Conservation (phyloP, 2,113 vertebrate genomes). For the Coptodon rendalli region DNA sequence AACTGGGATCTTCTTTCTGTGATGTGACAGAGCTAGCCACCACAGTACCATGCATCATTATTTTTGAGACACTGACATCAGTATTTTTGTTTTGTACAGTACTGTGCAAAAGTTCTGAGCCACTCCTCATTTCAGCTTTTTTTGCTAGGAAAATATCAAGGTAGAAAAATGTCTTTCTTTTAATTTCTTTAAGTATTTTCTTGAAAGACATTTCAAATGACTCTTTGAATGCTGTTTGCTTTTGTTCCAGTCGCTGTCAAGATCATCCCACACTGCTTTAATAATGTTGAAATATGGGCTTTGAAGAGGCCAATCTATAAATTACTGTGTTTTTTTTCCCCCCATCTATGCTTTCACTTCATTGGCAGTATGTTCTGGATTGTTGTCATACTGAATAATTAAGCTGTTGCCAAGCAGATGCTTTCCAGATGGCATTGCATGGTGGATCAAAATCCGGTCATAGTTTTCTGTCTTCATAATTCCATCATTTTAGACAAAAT, state of each 20-base stretch:
- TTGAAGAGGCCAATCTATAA: background rate
- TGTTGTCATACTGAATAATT: background rate
- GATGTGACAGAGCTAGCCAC: background rate
- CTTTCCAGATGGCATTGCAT: background rate
- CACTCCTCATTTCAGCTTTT: background rate
- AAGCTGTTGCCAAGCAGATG: background rate
- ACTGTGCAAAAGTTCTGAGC: rapidly evolving
- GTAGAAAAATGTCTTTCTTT: background rate
- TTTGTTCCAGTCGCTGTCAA: background rate
- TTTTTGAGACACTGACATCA: background rate
- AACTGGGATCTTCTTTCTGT: background rate
- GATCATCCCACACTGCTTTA: background rate
- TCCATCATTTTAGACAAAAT: background rate
- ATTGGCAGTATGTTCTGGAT: background rate
- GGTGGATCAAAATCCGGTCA: background rate
- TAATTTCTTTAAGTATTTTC: background rate
- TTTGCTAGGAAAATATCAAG: background rate
- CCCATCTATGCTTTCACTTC: background rate
- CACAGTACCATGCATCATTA: background rate
- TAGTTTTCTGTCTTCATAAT: background rate
- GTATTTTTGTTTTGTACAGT: background rate
- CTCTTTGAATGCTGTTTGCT: background rate
- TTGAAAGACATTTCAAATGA: background rate
- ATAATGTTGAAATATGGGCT: background rate
- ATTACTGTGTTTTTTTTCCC: background rate